Conservation (phyloP, 2,888 invertebrate genomes). For the Drosophila lacicola region DNA sequence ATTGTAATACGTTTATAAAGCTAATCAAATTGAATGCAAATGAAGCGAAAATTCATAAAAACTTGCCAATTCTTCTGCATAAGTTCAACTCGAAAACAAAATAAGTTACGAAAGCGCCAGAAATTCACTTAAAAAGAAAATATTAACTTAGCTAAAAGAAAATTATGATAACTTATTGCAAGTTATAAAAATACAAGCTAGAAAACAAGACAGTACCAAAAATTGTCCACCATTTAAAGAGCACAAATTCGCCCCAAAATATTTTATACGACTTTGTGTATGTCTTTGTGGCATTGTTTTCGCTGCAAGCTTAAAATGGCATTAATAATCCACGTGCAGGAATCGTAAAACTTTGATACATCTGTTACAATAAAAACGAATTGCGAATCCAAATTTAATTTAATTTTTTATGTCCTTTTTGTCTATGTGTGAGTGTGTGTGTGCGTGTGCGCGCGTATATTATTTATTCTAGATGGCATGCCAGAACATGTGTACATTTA, state of each 20-base stretch:
- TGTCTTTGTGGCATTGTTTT: not conserved
- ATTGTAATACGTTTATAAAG: conserved; percentile 8
- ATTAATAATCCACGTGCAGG: conserved; percentile 33
- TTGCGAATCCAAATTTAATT: conserved; percentile 47
- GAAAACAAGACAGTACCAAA: not conserved
- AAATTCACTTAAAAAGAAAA: not conserved
- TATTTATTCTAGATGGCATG: conserved; percentile 1
- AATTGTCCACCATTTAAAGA: not conserved
- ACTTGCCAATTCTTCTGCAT: not conserved
- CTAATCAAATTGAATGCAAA: not conserved
- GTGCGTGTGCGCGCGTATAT: not conserved
- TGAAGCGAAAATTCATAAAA: not conserved
- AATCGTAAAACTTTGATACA: conserved; percentile 45
- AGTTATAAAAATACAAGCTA: not conserved
- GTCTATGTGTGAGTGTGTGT: conserved; percentile 45
- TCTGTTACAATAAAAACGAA: conserved; percentile 41
- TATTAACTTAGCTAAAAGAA: not conserved
- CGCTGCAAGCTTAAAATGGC: conserved; percentile 16
- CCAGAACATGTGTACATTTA: conserved; percentile 9
- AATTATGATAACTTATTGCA: not conserved
- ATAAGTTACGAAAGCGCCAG: not conserved
- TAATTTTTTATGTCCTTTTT: conserved; percentile 44
- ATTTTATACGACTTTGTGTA: not conserved
- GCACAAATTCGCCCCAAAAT: not conserved
- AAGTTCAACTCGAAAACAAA: not conserved